A percentile compares a stretch with the other conserved stretches of the same genome.
Conservation (phyloP, 2,888 invertebrate species). For the Trilocha varians region DNA sequence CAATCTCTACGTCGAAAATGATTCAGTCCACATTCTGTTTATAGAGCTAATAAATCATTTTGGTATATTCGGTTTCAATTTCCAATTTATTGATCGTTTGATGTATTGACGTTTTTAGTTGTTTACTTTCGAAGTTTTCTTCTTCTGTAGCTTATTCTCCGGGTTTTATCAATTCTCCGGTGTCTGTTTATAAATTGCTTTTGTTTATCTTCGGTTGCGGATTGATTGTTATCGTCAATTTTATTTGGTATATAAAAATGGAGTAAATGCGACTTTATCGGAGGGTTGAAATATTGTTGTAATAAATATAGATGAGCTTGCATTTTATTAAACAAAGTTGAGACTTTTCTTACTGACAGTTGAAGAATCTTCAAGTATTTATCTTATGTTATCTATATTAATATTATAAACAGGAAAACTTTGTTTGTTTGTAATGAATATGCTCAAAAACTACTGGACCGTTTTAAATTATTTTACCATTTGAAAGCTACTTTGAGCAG, state of each 20-base stretch:
- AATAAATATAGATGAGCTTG: neutral
- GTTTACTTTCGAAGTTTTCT: conserved; percentile 53
- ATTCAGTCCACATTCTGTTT: conserved; percentile 66
- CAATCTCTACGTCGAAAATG: conserved; percentile 63
- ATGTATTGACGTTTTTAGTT: conserved; percentile 58
- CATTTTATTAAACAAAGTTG: neutral
- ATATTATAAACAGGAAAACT: too few species aligned
- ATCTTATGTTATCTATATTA: too few species aligned
- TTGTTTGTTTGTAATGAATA: too few species aligned
- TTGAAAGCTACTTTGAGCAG: too few species aligned
- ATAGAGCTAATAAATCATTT: conserved; percentile 67
- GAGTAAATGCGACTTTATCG: neutral
- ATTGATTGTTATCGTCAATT: conserved; percentile 23
- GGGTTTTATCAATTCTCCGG: conserved; percentile 43
- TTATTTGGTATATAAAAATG: neutral
- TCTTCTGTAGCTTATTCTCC: conserved; percentile 37
- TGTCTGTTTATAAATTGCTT: conserved; percentile 58
- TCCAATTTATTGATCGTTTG: conserved; percentile 68
- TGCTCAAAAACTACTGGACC: too few species aligned
- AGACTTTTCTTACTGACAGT: neutral
- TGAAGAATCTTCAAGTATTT: neutral
- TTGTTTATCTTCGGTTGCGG: conserved; percentile 47
- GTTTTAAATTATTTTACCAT: too few species aligned
- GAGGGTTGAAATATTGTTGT: neutral
- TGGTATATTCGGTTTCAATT: conserved; percentile 66